A percentile compares a stretch with the other conserved stretches of the same genome.
phyloP scores from a whole-genome alignment of 53 echinoderm and acorn worm genomes.

The Hippasteria phrygiana region DNA sequence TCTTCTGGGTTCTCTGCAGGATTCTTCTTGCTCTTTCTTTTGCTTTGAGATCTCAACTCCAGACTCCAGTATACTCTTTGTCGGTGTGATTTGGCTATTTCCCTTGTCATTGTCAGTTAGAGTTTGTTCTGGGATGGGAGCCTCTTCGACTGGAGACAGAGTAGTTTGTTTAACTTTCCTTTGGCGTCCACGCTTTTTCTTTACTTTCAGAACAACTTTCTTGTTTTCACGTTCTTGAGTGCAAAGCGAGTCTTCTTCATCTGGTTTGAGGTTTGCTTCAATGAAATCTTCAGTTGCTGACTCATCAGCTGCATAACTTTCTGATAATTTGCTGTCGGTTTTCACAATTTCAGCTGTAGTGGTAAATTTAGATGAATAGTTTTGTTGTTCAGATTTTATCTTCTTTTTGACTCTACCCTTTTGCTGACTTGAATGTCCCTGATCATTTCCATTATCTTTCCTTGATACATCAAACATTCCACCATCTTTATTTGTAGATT shows the following conservation, averaged over 20 bases:
- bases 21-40: neutral
- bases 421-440: neutral
- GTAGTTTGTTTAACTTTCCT: neutral
- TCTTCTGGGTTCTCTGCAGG: neutral
- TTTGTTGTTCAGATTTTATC: neutral
- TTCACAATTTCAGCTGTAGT: neutral
- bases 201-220: neutral
- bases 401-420: conserved; percentile 12
- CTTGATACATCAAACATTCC: neutral
- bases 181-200: conserved; percentile 20
- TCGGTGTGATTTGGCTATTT: neutral
- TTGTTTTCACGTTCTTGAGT: neutral
- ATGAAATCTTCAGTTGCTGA: conserved; percentile 14
- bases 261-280: neutral
- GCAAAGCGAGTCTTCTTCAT: neutral
- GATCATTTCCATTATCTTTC: conserved; percentile 27
- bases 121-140: neutral
- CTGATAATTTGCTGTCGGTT: conserved; percentile 13
- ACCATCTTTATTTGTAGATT: neutral
- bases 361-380: neutral
- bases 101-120: neutral
- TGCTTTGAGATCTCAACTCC: neutral
- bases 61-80: neutral
- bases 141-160: conserved; percentile 1
- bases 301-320: conserved; percentile 52